Base-by-base conservation (phyloP, 2,797 vertebrate genomes). In the Peromyscus eremicus region DNA sequence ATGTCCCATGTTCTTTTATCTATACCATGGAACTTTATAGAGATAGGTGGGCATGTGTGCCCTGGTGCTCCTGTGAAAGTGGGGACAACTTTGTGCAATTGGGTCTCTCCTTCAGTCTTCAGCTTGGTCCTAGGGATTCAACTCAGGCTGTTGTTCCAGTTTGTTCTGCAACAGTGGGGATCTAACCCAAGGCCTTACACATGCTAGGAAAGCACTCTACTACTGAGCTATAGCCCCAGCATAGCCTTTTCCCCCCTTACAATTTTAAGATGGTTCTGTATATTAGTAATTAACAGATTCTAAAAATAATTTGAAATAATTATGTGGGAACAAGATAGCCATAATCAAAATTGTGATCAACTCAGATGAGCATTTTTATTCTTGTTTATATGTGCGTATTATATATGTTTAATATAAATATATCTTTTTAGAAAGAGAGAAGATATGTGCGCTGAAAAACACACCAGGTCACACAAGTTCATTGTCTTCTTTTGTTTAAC, bases 231-330 rank as follows among this genome's bases (percentile, higher is more conserved):
- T 2, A 21, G 16, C 6, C 25, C 85, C n/a, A 40, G 70, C 49
- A 60, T 64, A 40, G 52, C 29, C 27, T 60, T 25, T 70, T 40
- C 66, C 13, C 9, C 5, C 17, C 17, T 83, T 85, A 34, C 79
- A 66, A 29, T 91, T 92, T 91, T 81, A 52, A 70, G 46, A 17
- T 81, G 64, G 19, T 91, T 94, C 21, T 49, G 43, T 76, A 55
- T 85, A 19, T 82, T 83, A 89, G 49, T 14, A 80, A 87, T 92
- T 71, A 94, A 77, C 14, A 96, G 23, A 23, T 46, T 64, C 91
- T 66, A 73, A 66, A 91, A 94, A 84, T 37, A 92, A 85, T 88
- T 82, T 77, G 46, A 46, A 32, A 84, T 62, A 55, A 34, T 27
- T 37, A 40, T 57, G 17, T 87, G 37, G 87, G 73, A 87, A 66